Evolutionary conservation across 37 sponge, comb jelly and placozoan species (phyloP), one percentile per base, ranked within the genome.

Genomic region (Hexactinellida sp.): DNA sequence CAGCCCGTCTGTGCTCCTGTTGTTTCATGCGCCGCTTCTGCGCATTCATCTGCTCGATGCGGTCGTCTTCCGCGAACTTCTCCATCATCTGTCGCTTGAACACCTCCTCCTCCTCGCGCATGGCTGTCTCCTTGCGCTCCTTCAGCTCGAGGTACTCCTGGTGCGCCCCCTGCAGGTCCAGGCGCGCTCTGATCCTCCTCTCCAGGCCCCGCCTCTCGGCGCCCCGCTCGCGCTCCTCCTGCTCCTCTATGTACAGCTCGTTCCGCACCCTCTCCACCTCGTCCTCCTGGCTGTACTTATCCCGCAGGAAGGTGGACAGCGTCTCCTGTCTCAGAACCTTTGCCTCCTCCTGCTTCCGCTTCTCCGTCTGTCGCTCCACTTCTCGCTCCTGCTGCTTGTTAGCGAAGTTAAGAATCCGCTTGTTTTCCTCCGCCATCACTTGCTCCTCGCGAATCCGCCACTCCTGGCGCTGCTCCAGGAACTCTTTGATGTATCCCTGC

Each of bases 1-100:
- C 98, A 21, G 93, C 98, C 39, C 93, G 86, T 13, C 89, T 88
- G 88, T 97, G 98, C 55, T 97, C 98, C 86, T 91, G 84, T 37
- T 97, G 98, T 82, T 95, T 97, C 98, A 97, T 97, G 34, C 98
- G 83, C 38, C 98, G 54, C 86, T 93, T 97, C 88, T 97, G 98
- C 23, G 95, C 95, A 85, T 88, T 93, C 92, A 97, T 95, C 84
- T 95, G 95, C 82, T 97, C 98, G 84, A 97, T 89, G 24, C 94
- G 87, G 55, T 97, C 98, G 87, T 97, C 98, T 71, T 93, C 95
- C 37, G 98, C 98, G 90, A 93, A 93, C 85, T 97, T 97, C 37
- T 92, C 94, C 94, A 97, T 92, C 95, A 97, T 93, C 89, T 91
- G 91, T 41, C 86, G 87, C 54, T 93, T 86, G 86, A 91, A 94